A percentile compares a stretch with the other conserved stretches of the same genome.
Conservation (phyloP, 2,113 vertebrate species). For the Peromyscus polionotus region DNA sequence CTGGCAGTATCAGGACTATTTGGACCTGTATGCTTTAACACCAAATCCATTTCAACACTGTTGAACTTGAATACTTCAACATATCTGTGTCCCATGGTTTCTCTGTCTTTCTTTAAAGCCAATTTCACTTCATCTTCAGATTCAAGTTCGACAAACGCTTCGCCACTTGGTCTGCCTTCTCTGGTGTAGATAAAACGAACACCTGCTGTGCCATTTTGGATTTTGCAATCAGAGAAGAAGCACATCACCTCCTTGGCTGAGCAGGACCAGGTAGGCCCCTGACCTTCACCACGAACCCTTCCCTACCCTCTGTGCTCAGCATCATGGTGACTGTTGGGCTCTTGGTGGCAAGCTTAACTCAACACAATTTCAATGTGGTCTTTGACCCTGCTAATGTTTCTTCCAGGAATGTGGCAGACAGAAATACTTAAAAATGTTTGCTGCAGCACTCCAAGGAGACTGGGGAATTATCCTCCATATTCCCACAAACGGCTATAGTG, state of each 20-base stretch:
- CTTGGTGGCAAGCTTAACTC: constrained; percentile 51
- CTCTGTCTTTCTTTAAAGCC: constrained; percentile 98
- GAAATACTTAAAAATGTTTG: constrained; percentile 59
- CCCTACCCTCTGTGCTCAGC: constrained; percentile 91
- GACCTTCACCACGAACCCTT: constrained; percentile 97
- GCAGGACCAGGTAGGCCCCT: constrained; percentile 98
- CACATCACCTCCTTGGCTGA: constrained; percentile 96
- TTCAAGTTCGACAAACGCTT: constrained; percentile 98
- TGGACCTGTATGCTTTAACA: constrained; percentile 99
- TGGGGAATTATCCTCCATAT: constrained; percentile 75
- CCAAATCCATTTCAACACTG: constrained; percentile 99
- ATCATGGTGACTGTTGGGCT: constrained; percentile 84
- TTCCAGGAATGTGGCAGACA: constrained; percentile 65
- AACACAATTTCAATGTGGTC: constrained; percentile 52
- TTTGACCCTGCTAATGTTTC: constrained; percentile 52
- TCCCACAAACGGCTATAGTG: constrained; percentile 77
- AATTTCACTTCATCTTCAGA: constrained; percentile 97
- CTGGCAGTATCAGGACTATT: constrained; percentile 97
- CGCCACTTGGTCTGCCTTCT: constrained; percentile 97
- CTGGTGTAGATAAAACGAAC: constrained; percentile 99
- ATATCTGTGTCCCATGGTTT: constrained; percentile 99
- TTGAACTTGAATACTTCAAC: constrained; percentile 99
- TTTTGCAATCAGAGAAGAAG: constrained; percentile 98
- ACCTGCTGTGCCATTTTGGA: constrained; percentile 91
- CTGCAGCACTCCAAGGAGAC: constrained; percentile 61